phyloP scores from a whole-genome alignment of 1,140 invertebrate species.

The Sitodiplosis mosellana region DNA sequence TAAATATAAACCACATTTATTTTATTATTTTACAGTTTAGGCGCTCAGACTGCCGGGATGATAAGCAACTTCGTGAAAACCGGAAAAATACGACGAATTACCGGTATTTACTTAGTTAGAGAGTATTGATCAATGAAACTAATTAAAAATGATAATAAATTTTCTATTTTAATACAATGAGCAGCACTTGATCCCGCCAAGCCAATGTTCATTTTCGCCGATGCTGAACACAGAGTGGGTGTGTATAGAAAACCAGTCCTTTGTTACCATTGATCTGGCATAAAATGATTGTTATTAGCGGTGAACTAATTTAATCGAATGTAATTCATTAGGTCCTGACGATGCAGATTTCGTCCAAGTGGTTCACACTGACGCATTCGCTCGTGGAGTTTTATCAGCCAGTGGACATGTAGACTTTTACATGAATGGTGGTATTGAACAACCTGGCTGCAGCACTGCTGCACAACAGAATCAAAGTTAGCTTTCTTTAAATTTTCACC shows the following conservation, averaged over 20 bases:
- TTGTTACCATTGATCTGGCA: too few relatives aligned
- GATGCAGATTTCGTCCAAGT: constrained; percentile 36
- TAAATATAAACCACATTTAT: too few relatives aligned
- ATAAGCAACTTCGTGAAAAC: constrained; percentile 40
- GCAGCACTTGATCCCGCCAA: constrained; percentile 37
- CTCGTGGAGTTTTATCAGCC: constrained; percentile 29
- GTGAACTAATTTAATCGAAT: constrained; percentile 2
- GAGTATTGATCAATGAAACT: not conserved
- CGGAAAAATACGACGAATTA: constrained; percentile 29
- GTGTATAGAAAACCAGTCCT: too few relatives aligned
- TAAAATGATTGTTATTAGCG: constrained; percentile 3
- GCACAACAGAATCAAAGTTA: not conserved
- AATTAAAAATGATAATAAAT: not conserved
- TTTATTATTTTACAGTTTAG: too few relatives aligned
- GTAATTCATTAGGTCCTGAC: not conserved
- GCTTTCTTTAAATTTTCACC: not conserved
- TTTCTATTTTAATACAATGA: constrained; percentile 1
- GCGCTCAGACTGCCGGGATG: constrained; percentile 69
- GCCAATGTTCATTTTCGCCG: constrained; percentile 31
- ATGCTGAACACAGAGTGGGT: constrained; percentile 30
- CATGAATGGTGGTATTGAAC: constrained; percentile 72
- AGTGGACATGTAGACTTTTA: constrained; percentile 59
- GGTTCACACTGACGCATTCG: constrained; percentile 42
- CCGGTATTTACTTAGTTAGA: constrained; percentile 19
- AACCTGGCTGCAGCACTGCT: constrained; percentile 48